Evolutionary conservation across 2,797 vertebrate genomes (phyloP), one percentile per base, ranked within the genome.

Genomic region (Gorsachius magnificus): DNA sequence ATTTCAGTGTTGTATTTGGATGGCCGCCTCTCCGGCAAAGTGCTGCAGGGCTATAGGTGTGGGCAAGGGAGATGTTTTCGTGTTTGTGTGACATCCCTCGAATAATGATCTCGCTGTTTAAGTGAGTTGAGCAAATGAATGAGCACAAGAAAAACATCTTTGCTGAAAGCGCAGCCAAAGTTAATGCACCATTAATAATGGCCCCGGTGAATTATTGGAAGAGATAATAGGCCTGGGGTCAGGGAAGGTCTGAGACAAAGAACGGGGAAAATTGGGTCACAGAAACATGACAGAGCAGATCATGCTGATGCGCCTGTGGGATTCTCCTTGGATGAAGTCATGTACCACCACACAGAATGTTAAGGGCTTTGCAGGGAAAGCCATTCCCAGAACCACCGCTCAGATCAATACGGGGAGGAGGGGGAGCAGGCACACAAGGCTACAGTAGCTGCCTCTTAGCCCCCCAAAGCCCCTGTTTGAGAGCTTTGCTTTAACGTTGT

Each of bases 151-250:
- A 97, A 95, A 97, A 97, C 87, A 95, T 97, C 96, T 97, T 96
- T 66, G 95, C 97, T 98, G 95, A 97, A 97, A 97, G 97, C 96
- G 13, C 56, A 60, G 96, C 94, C 96, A 65, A 87, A 97, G 96
- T 98, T 98, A 98, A 98, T 97, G 97, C 97, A 83, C 97, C 97
- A 97, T 98, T 98, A 98, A 97, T 98, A 98, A 98, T 93, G 95
- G 97, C 84, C 85, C 15, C 74, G 89, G 96, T 97, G 95, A 98
- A 97, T 97, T 97, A 98, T 95, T 96, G 89, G 90, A 82, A 89
- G 72, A 95, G 93, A 96, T 95, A 94, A 96, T 90, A 96, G 97
- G 96, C 88, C 60, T 71, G 95, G 94, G 96, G 96, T 96, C 92
- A 86, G 58, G 56, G 94, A 96, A 96, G 96, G 91, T 91, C 94